phyloP scores from a whole-genome alignment of 2,888 invertebrate genomes.

The Embidobia sp. region DNA sequence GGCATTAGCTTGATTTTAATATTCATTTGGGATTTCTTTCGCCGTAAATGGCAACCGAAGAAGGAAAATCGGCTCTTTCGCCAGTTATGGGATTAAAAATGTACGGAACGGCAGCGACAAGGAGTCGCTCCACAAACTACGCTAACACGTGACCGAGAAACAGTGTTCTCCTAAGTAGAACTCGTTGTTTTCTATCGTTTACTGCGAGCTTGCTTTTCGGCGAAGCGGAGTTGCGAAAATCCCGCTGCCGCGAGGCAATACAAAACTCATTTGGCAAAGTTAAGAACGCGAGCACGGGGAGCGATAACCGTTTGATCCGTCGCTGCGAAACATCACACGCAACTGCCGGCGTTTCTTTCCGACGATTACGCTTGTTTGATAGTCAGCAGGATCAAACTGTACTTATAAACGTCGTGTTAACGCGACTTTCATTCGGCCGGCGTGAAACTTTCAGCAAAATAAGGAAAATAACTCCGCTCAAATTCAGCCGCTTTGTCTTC shows the following conservation, averaged over 20 bases:
- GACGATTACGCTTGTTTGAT: slow-evolving; percentile 46
- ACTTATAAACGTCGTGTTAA: slow-evolving; percentile 30
- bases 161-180: slow-evolving; percentile 34
- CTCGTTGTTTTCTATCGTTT: slow-evolving; percentile 46
- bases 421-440: slow-evolving; percentile 6
- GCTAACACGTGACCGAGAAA: slow-evolving; percentile 27
- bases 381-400: slow-evolving; percentile 29
- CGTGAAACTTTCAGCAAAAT: background rate
- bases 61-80: slow-evolving; percentile 37
- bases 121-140: slow-evolving; percentile 20
- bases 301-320: slow-evolving; percentile 45
- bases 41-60: slow-evolving; percentile 35
- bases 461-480: background rate
- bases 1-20: slow-evolving; percentile 47
- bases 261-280: slow-evolving; percentile 51
- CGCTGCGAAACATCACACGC: slow-evolving; percentile 41
- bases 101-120: slow-evolving; percentile 46
- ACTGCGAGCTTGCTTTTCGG: background rate
- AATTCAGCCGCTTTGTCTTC: too few species aligned
- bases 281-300: slow-evolving; percentile 2
- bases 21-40: slow-evolving; percentile 46
- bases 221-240: slow-evolving; percentile 26
- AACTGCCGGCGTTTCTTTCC: slow-evolving; percentile 26
- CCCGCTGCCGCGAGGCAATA: slow-evolving; percentile 32
- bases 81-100: slow-evolving; percentile 55